Percentiles rank a stretch among this genome's conserved stretches.
phyloP scores from a whole-genome alignment of 2,113 vertebrate genomes.

The Ondatra zibethicus region DNA sequence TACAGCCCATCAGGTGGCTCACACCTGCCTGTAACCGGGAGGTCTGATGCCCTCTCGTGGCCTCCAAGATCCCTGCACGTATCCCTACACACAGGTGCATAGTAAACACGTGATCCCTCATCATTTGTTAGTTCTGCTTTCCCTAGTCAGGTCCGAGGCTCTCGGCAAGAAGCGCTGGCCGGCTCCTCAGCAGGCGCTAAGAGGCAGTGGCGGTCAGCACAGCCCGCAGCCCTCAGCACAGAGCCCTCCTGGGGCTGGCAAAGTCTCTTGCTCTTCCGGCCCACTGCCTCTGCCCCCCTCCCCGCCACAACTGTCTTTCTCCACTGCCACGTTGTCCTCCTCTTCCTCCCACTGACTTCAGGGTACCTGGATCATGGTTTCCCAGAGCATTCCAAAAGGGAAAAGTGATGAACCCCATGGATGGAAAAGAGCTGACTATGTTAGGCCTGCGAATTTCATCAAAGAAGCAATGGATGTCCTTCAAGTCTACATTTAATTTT shows the following conservation, averaged over 20 bases:
- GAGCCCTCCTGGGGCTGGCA: not conserved
- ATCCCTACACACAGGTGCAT: not conserved
- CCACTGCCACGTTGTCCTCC: not conserved
- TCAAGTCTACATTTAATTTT: not conserved
- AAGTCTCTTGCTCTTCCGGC: not conserved
- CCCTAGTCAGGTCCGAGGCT: too few species aligned
- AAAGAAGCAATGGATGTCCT: not conserved
- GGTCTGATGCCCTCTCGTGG: not conserved
- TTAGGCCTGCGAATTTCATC: not conserved
- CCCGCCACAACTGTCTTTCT: not conserved
- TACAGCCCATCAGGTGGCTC: not conserved
- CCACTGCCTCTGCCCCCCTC: not conserved
- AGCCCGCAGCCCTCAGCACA: not conserved
- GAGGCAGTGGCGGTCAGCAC: not conserved
- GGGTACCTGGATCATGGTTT: too few species aligned
- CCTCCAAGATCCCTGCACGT: not conserved
- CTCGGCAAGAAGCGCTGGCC: too few species aligned
- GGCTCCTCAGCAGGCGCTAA: not conserved
- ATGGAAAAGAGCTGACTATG: not conserved
- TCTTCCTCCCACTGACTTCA: not conserved
- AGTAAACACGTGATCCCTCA: not conserved
- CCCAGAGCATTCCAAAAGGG: not conserved
- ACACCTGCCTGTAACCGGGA: not conserved
- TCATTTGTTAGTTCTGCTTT: not conserved
- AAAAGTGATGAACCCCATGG: not conserved